phyloP scores from a whole-genome alignment of 2,888 invertebrate genomes.

The Pycnomerus fuliginosus region DNA sequence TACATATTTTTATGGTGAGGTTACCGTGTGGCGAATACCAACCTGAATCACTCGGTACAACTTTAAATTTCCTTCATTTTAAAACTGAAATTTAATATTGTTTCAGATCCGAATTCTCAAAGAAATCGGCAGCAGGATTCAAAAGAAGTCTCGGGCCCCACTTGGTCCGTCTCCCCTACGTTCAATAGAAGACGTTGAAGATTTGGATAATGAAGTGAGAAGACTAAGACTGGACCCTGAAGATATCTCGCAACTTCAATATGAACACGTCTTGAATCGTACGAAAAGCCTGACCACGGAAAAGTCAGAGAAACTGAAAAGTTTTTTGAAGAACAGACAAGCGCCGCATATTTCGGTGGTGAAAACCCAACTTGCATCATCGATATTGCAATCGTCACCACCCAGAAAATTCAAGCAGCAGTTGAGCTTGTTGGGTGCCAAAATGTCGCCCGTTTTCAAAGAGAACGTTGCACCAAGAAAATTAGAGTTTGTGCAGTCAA shows the following conservation, averaged over 20 bases:
- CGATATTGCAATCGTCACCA: conserved; percentile 36
- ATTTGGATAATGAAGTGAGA: conserved; percentile 51
- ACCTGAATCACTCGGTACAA: too few species aligned
- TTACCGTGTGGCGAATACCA: too few species aligned
- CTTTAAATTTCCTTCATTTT: too few species aligned
- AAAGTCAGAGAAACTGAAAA: conserved; percentile 57
- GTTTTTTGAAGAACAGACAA: conserved; percentile 56
- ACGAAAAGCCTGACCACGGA: conserved; percentile 51
- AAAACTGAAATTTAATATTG: conserved; percentile 17
- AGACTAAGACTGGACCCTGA: conserved; percentile 57
- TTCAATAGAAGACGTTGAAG: conserved; percentile 48
- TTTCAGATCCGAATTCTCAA: conserved; percentile 45
- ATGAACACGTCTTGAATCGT: conserved; percentile 42
- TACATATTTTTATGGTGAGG: too few species aligned
- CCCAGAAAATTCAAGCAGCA: conserved; percentile 24
- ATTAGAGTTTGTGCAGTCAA: conserved; percentile 37
- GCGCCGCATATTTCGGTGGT: conserved; percentile 57
- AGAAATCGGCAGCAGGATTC: conserved; percentile 45
- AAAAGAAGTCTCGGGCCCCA: conserved; percentile 52
- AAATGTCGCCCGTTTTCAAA: conserved; percentile 20
- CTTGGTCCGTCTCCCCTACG: conserved; percentile 50
- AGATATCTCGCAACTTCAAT: conserved; percentile 50
- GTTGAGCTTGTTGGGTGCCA: conserved; percentile 29
- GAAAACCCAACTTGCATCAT: conserved; percentile 50
- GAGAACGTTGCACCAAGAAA: conserved; percentile 21